Evolutionary conservation across 2,797 vertebrate species (phyloP).

Genomic region (Hippoglossus hippoglossus): DNA sequence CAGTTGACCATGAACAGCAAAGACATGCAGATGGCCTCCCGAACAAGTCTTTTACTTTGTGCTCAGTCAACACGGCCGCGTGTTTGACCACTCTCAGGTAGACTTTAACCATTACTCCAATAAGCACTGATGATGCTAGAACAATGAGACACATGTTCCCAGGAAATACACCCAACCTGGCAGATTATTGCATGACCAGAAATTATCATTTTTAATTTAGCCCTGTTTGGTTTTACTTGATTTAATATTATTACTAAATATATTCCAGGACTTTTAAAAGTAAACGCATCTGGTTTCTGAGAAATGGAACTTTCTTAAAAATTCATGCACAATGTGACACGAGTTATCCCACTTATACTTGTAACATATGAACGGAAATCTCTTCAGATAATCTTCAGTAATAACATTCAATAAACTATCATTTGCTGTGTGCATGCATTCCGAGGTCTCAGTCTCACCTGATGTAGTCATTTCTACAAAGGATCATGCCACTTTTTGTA

Average conservation of each 20-base stretch:
- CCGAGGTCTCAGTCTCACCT: constrained; percentile 86
- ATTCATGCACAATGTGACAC: constrained; percentile 14
- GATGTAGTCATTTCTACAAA: constrained; percentile 99
- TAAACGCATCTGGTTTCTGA: constrained; percentile 1
- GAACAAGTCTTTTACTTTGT: constrained; percentile 55
- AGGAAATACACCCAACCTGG: no score
- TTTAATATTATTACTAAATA: no score
- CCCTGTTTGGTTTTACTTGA: constrained; percentile 3
- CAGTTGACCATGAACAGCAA: constrained; percentile 53
- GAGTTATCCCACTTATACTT: neutral
- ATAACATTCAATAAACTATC: constrained; percentile 13
- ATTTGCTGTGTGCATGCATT: neutral
- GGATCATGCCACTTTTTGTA: constrained; percentile 99
- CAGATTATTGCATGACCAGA: neutral
- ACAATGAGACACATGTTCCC: constrained; percentile 67
- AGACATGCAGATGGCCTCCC: constrained; percentile 54
- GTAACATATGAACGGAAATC: no score
- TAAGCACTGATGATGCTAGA: constrained; percentile 50
- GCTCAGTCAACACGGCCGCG: constrained; percentile 66
- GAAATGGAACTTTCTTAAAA: neutral
- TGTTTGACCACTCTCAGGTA: constrained; percentile 64
- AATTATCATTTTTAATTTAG: neutral
- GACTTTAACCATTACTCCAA: constrained; percentile 65
- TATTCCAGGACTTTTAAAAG: no score
- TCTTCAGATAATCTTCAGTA: neutral